Evolutionary conservation across 2,888 invertebrate species (phyloP).

Genomic region (Ditula angustiorana): DNA sequence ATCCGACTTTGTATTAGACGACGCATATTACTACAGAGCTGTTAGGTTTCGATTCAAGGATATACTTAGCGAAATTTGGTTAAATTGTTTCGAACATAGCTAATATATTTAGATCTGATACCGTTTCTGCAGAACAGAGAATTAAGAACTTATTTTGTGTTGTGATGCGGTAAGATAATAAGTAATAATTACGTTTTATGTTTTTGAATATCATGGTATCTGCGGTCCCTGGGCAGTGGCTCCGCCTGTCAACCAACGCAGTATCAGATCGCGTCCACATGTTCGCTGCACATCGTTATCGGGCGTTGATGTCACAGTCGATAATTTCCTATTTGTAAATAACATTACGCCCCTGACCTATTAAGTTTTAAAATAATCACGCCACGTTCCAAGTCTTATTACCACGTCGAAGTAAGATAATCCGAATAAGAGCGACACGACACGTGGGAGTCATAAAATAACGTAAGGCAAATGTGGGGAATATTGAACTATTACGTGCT

Average conservation of each 20-base stretch:
- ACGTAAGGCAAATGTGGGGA: background rate
- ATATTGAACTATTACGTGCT: no score
- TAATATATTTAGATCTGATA: no score
- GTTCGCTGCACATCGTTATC: background rate
- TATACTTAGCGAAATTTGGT: no score
- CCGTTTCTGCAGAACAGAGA: no score
- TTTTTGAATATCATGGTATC: background rate
- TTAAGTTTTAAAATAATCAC: constrained; percentile 8
- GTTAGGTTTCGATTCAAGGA: no score
- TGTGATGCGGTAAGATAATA: no score
- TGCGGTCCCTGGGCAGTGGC: background rate
- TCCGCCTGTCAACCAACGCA: background rate
- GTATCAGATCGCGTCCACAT: constrained; percentile 3
- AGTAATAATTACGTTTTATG: no score
- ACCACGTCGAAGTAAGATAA: background rate
- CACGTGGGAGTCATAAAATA: background rate
- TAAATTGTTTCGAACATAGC: no score
- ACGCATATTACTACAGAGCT: no score
- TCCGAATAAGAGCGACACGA: constrained; percentile 1
- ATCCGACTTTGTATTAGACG: no score
- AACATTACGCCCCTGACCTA: constrained; percentile 7
- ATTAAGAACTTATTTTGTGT: no score
- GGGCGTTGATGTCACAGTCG: background rate
- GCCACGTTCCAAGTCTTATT: background rate
- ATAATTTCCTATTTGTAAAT: constrained; percentile 21